Evolutionary conservation across 2,113 vertebrate genomes (phyloP).

Genomic region (Hemiprocne comata): DNA sequence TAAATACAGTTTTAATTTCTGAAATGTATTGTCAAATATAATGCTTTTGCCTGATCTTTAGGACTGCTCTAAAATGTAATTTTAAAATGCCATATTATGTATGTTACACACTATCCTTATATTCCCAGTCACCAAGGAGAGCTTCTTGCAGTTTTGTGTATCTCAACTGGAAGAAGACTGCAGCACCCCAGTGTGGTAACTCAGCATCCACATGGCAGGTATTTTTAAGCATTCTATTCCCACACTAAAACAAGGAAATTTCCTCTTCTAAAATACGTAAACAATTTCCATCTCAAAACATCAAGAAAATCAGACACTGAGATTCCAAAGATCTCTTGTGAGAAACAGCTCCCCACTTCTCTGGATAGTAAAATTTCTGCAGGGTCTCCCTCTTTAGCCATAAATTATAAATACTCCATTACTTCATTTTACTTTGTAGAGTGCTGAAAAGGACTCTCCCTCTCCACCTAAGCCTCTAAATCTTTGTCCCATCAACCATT

Average conservation of each 20-base stretch:
- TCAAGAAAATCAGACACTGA: not conserved
- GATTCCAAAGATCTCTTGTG: not conserved
- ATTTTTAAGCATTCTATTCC: not conserved
- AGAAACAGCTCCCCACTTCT: not conserved
- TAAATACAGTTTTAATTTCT: not conserved
- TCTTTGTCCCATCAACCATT: not conserved
- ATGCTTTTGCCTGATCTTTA: not conserved
- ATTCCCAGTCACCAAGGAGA: not conserved
- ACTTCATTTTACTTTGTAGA: not conserved
- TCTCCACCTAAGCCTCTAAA: not conserved
- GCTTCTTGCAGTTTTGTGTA: not conserved
- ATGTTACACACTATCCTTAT: not conserved
- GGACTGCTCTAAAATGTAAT: not conserved
- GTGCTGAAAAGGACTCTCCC: not conserved
- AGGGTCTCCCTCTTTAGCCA: not conserved
- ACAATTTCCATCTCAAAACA: not conserved
- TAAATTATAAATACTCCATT: not conserved
- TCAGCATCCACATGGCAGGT: not conserved
- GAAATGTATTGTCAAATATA: not conserved
- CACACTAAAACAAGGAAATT: not conserved
- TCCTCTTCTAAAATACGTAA: not conserved
- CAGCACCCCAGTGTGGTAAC: constrained; percentile 63
- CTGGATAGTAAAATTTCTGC: not conserved
- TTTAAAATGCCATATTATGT: not conserved
- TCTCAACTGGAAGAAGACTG: constrained; percentile 11